A percentile compares a stretch with the other conserved stretches of the same genome.
These are phyloP conservation scores for Doris montereyensis DNA, from an alignment of 2,888 invertebrate genomes.

Conservation along the genomic window DNA sequence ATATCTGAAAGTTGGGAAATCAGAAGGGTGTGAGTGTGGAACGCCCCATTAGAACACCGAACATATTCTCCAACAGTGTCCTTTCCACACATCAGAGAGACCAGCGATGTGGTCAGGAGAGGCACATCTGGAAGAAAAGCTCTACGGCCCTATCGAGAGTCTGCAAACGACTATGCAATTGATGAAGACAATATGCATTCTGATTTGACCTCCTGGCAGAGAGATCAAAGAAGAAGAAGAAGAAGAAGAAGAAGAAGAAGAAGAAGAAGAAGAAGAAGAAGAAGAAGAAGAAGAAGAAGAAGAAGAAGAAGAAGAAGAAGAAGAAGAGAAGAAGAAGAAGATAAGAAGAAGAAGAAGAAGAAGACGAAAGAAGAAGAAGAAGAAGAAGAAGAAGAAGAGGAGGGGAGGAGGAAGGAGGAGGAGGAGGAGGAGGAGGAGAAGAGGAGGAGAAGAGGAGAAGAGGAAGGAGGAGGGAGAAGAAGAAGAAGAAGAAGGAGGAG, in stretches of 20 bases:
- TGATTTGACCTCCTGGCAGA: too few species aligned
- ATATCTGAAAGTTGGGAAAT: too few species aligned
- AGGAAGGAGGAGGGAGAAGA: background rate
- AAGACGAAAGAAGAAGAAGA: background rate
- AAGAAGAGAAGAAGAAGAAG: conserved; percentile 1
- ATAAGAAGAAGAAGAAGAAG: background rate
- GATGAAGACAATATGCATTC: background rate
- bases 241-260: background rate
- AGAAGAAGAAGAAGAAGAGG: background rate
- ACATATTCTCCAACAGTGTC: too few species aligned
- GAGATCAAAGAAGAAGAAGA: too few species aligned
- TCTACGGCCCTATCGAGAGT: too few species aligned
- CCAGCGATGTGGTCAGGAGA: too few species aligned
- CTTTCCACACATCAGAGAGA: too few species aligned
- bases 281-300: background rate
- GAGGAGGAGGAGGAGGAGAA: background rate
- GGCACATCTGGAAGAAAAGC: too few species aligned
- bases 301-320: conserved; percentile 5
- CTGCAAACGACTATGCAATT: too few species aligned
- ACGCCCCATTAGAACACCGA: too few species aligned
- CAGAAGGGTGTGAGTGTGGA: too few species aligned
- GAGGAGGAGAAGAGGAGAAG: too few species aligned
- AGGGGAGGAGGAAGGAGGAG: background rate
- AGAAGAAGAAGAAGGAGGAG: background rate
- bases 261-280: background rate